Percentiles rank a stretch among this genome's conserved stretches.
Conservation (phyloP, 2,888 invertebrate genomes). For the Doris montereyensis region DNA sequence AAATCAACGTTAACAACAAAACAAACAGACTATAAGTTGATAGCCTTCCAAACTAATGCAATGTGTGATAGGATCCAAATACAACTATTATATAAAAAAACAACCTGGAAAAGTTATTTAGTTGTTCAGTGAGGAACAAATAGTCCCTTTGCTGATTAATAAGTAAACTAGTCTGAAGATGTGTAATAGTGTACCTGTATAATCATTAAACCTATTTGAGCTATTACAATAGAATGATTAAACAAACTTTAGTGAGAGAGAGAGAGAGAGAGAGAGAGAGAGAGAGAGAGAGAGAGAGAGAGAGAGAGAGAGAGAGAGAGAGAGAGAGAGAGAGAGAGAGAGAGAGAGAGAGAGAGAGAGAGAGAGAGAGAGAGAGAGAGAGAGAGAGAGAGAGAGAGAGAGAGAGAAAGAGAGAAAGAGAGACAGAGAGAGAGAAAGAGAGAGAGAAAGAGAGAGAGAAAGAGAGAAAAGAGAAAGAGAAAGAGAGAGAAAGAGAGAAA, state of each 20-base stretch:
- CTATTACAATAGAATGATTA: too few species aligned
- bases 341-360: background rate
- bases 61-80: too few species aligned
- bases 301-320: background rate
- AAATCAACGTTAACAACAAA: too few species aligned
- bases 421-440: background rate
- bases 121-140: too few species aligned
- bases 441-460: background rate
- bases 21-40: too few species aligned
- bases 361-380: background rate
- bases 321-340: background rate
- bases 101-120: too few species aligned
- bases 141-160: too few species aligned
- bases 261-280: background rate
- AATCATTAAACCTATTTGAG: too few species aligned
- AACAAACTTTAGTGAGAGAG: background rate
- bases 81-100: too few species aligned
- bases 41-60: too few species aligned
- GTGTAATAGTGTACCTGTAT: too few species aligned
- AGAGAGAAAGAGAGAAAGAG: background rate
- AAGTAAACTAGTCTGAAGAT: too few species aligned
- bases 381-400: background rate
- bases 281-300: background rate
- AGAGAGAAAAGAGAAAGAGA: background rate
- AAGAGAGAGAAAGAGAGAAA: background rate